These are phyloP conservation scores for Anagyrus pseudococci DNA, from an alignment of 2,888 invertebrate genomes.

Conservation along the genomic window DNA sequence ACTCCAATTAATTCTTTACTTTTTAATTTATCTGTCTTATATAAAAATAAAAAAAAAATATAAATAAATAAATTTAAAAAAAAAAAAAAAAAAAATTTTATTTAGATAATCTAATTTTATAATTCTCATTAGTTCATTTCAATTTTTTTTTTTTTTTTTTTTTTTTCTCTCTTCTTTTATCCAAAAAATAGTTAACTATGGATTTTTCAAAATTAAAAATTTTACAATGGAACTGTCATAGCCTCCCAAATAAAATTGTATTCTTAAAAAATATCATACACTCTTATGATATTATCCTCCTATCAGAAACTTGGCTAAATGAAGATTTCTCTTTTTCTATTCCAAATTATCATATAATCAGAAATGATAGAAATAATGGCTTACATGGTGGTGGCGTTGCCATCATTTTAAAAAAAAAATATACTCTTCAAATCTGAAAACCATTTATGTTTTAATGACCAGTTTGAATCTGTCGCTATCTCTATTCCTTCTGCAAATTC, in stretches of 20 bases:
- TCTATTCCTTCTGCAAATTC: background rate
- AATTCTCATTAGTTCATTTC: background rate
- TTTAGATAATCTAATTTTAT: background rate
- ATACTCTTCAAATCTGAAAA: background rate
- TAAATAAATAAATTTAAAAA: too few species aligned
- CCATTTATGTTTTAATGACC: background rate
- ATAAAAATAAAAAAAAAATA: too few species aligned
- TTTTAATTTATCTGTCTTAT: too few species aligned
- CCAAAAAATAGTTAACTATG: too few species aligned
- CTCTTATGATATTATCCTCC: background rate
- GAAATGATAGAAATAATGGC: background rate
- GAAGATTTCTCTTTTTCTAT: background rate
- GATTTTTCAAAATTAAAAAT: background rate
- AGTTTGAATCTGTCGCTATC: background rate
- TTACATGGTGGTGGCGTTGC: background rate
- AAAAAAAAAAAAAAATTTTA: background rate
- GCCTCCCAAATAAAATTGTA: background rate
- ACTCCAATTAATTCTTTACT: too few species aligned
- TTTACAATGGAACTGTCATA: conserved; percentile 10
- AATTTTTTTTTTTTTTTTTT: too few species aligned
- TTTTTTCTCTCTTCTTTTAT: too few species aligned
- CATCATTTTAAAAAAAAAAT: background rate
- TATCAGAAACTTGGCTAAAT: background rate
- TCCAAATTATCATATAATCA: background rate
- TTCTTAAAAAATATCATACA: background rate